A percentile compares a stretch with the other conserved stretches of the same genome.
These are phyloP conservation scores for Pandemis cinnamomeana DNA, from an alignment of 2,888 invertebrate genomes.

Conservation along the genomic window DNA sequence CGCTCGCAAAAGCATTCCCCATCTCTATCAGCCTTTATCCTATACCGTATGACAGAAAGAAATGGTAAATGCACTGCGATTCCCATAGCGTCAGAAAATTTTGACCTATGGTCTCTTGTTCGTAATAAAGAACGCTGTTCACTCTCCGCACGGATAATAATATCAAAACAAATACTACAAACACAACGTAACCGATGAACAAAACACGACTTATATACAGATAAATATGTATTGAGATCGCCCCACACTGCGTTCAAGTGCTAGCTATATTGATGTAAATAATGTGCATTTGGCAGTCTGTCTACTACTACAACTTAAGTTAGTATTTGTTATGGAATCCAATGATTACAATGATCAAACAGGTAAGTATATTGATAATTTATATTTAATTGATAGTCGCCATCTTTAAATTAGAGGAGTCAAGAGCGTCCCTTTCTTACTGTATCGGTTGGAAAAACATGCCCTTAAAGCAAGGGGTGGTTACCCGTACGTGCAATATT, in stretches of 20 bases:
- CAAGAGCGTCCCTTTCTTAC: no score
- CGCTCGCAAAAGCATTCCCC: no score
- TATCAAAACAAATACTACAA: slow-evolving; percentile 13
- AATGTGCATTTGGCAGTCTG: slow-evolving; percentile 21
- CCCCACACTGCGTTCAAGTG: slow-evolving; percentile 69
- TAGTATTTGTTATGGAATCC: background rate
- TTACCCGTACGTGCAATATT: no score
- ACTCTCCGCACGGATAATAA: slow-evolving; percentile 1
- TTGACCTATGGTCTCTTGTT: background rate
- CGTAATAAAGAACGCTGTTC: background rate
- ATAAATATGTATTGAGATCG: slow-evolving; percentile 77
- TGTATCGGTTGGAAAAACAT: no score
- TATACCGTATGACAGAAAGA: no score
- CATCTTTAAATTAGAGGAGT: no score
- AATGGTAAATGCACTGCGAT: no score
- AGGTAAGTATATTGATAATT: no score
- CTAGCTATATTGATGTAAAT: slow-evolving; percentile 51
- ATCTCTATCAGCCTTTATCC: no score
- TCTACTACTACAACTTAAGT: background rate
- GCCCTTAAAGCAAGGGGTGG: no score
- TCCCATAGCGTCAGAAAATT: background rate
- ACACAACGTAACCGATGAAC: slow-evolving; percentile 53
- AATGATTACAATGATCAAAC: background rate
- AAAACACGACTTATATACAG: slow-evolving; percentile 63
- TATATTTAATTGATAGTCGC: no score